A percentile compares a stretch with the other conserved stretches of the same genome.
phyloP scores from a whole-genome alignment of 37 sponge, comb jelly and placozoan species.

The Geodia barretti region DNA sequence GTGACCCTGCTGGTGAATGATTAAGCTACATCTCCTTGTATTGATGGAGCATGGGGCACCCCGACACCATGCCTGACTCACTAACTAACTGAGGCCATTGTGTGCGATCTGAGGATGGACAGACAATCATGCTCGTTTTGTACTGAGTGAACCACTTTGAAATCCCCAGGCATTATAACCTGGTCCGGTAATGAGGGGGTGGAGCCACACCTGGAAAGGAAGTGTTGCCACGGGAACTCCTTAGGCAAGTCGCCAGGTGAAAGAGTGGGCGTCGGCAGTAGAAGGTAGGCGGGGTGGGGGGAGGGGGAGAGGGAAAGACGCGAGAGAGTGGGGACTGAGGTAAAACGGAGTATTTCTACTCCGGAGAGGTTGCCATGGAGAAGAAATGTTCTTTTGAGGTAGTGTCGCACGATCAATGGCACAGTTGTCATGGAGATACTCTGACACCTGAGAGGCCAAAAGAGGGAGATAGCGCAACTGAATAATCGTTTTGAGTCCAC shows the following conservation, averaged over 20 bases:
- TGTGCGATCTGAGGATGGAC: no score
- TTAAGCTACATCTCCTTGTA: no score
- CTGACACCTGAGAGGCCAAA: slow-evolving; percentile 13
- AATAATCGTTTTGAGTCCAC: not conserved
- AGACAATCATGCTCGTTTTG: no score
- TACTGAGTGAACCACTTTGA: no score
- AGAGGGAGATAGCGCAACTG: not conserved
- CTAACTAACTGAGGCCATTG: no score
- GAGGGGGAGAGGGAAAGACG: not conserved
- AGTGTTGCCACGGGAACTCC: slow-evolving; percentile 15
- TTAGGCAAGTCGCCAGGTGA: not conserved
- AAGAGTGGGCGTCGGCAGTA: not conserved
- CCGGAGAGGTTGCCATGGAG: not conserved
- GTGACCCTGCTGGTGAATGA: no score
- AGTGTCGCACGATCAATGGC: slow-evolving; percentile 28
- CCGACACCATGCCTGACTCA: no score
- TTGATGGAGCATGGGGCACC: no score
- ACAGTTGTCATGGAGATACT: slow-evolving; percentile 13
- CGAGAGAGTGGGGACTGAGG: slow-evolving; percentile 13
- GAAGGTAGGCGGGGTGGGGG: slow-evolving; percentile 23
- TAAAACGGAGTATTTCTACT: slow-evolving; percentile 3
- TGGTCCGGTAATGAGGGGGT: slow-evolving; percentile 4
- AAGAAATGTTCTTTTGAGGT: slow-evolving; percentile 40
- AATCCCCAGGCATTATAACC: no score
- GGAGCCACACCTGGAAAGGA: slow-evolving; percentile 2